Evolutionary conservation across 2,888 invertebrate genomes (phyloP).

Genomic region (Elgonia sp.): DNA sequence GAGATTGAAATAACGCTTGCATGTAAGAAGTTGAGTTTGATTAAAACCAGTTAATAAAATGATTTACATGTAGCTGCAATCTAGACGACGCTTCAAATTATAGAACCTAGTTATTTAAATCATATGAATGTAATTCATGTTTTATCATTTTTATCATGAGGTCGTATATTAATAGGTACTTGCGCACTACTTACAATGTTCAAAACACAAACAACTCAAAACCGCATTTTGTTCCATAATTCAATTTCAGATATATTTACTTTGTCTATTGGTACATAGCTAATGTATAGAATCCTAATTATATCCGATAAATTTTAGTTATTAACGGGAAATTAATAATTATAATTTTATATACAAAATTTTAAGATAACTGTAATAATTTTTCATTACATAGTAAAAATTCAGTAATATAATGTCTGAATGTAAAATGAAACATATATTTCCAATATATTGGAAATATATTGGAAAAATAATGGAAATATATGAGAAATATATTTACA

Average conservation of each 20-base stretch:
- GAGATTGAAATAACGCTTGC: slow-evolving; percentile 7
- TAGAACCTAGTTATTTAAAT: slow-evolving; percentile 36
- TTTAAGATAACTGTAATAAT: too few species aligned
- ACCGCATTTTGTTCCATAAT: slow-evolving; percentile 33
- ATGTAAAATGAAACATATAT: too few species aligned
- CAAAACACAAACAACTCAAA: slow-evolving; percentile 28
- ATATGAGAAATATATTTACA: too few species aligned
- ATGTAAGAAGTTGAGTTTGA: slow-evolving; percentile 22
- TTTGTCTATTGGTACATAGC: background rate
- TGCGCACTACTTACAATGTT: slow-evolving; percentile 11
- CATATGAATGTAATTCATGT: slow-evolving; percentile 43
- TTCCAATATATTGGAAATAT: too few species aligned
- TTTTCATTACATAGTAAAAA: too few species aligned
- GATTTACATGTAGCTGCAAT: slow-evolving; percentile 38
- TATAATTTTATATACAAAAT: too few species aligned
- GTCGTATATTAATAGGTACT: slow-evolving; percentile 28
- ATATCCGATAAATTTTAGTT: too few species aligned
- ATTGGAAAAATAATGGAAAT: too few species aligned
- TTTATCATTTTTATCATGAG: slow-evolving; percentile 51
- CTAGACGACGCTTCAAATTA: slow-evolving; percentile 29
- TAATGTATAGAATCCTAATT: too few species aligned
- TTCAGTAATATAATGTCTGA: too few species aligned
- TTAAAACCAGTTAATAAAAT: slow-evolving; percentile 56
- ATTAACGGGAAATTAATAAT: too few species aligned
- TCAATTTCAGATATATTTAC: slow-evolving; percentile 17